These are phyloP conservation scores for Asteroscopus sphinx DNA, from an alignment of 2,888 invertebrate genomes.

Conservation along the genomic window DNA sequence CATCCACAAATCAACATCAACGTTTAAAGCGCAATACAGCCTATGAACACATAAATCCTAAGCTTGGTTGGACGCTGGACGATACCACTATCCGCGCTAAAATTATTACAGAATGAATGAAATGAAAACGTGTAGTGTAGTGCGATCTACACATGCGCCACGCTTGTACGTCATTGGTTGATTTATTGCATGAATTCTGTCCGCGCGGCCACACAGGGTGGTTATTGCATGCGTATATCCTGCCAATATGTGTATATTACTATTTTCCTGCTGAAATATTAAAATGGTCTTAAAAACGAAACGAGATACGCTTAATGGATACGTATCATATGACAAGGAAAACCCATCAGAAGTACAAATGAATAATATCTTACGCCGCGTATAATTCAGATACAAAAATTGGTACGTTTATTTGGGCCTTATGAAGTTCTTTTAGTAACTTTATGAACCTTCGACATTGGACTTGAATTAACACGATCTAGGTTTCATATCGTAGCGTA, in stretches of 20 bases:
- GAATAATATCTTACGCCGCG: constrained; percentile 36
- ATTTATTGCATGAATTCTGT: constrained; percentile 42
- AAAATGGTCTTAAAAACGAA: constrained; percentile 23
- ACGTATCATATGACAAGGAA: constrained; percentile 48
- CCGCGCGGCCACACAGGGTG: constrained; percentile 47
- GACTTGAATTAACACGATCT: constrained; percentile 14
- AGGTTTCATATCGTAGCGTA: constrained; percentile 2
- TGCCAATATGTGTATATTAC: constrained; percentile 1
- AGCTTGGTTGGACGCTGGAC: constrained; percentile 25
- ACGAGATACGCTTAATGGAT: constrained; percentile 41
- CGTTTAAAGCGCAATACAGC: constrained; percentile 31
- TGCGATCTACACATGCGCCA: constrained; percentile 33
- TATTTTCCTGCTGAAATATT: constrained; percentile 34
- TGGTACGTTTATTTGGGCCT: too few relatives aligned
- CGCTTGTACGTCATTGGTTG: constrained; percentile 49
- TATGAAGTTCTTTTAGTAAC: neutral
- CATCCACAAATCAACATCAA: constrained; percentile 42
- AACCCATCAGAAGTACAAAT: constrained; percentile 57
- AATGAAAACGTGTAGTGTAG: constrained; percentile 53
- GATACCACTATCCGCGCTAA: constrained; percentile 35
- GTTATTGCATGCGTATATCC: constrained; percentile 32
- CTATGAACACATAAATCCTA: constrained; percentile 43
- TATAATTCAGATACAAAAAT: constrained; percentile 2
- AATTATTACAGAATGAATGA: constrained; percentile 48
- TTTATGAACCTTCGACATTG: constrained; percentile 4